Conservation (phyloP, 2,113 vertebrate genomes). For the Leptocoma aspasia region DNA sequence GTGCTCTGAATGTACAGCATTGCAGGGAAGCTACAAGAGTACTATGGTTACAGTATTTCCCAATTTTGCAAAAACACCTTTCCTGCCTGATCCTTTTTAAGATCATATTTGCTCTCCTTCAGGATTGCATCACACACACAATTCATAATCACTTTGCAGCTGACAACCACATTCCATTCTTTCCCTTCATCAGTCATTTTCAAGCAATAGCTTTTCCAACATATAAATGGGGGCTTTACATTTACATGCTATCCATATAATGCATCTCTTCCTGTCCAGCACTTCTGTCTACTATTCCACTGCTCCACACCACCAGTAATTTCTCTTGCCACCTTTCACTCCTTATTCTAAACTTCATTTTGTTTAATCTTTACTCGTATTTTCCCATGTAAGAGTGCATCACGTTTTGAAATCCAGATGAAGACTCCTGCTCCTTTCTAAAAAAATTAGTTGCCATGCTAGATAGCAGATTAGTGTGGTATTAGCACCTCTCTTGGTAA, state of each 20-base stretch:
- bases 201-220: neutral
- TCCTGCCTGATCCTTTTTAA: neutral
- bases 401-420: neutral
- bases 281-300: neutral
- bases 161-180: neutral
- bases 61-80: neutral
- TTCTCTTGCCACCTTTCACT: neutral
- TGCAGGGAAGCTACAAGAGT: neutral
- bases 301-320: neutral
- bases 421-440: neutral
- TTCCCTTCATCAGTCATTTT: neutral
- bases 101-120: neutral
- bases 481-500: neutral
- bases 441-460: neutral
- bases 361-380: neutral
- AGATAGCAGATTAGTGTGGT: neutral
- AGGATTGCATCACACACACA: neutral
- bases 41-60: neutral
- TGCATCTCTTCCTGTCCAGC: neutral
- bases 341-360: neutral
- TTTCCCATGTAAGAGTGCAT: neutral
- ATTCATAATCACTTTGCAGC: neutral
- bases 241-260: neutral
- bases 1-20: neutral
- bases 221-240: neutral